Evolutionary conservation across 2,888 invertebrate species (phyloP).

Genomic region (Patella depressa): DNA sequence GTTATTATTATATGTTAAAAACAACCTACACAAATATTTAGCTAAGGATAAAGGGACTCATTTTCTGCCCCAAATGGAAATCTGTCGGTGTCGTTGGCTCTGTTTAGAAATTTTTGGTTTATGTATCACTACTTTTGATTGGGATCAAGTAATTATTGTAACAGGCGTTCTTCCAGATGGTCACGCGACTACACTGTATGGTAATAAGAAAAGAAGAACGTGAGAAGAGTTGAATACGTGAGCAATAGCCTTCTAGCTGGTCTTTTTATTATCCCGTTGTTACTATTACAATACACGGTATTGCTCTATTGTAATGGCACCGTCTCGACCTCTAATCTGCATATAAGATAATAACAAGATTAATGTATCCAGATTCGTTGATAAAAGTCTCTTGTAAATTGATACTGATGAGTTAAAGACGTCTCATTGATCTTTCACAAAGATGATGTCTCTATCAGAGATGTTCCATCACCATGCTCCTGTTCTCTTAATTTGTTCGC

Average conservation of each 20-base stretch:
- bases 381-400: constrained; percentile 7
- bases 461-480: too few relatives aligned
- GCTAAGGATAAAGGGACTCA: too few relatives aligned
- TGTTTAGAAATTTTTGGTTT: not conserved
- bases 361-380: constrained; percentile 7
- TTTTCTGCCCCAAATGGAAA: too few relatives aligned
- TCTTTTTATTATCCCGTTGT: constrained; percentile 12
- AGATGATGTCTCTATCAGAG: not conserved
- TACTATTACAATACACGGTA: constrained; percentile 10
- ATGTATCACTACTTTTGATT: constrained; percentile 1
- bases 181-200: not conserved
- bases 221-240: constrained; percentile 20
- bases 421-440: not conserved
- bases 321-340: constrained; percentile 9
- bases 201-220: constrained; percentile 14
- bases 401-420: constrained; percentile 7
- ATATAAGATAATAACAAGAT: constrained; percentile 11
- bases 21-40: too few relatives aligned
- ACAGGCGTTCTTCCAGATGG: constrained; percentile 11
- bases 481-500: too few relatives aligned
- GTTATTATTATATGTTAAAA: too few relatives aligned
- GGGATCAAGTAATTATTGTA: constrained; percentile 9
- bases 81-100: too few relatives aligned
- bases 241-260: constrained; percentile 15
- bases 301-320: constrained; percentile 5